Conservation (phyloP, 1,140 invertebrate genomes). For the Ceratina calcarata region DNA sequence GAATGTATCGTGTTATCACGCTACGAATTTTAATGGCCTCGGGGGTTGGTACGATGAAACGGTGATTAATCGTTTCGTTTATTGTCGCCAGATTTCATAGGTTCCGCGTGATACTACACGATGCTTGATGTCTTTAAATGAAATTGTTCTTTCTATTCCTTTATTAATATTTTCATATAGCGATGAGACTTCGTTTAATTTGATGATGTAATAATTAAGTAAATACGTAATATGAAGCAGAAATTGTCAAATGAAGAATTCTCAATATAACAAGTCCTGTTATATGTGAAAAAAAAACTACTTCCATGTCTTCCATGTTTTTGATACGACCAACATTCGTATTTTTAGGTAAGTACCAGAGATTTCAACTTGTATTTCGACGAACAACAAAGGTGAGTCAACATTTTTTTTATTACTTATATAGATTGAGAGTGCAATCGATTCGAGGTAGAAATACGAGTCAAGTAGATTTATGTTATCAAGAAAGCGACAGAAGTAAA, state of each 20-base stretch:
- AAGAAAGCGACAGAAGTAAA: background rate
- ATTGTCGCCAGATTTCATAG: background rate
- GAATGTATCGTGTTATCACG: background rate
- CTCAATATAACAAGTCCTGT: too few species aligned
- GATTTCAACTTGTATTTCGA: background rate
- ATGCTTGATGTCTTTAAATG: background rate
- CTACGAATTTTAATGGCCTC: conserved; percentile 24
- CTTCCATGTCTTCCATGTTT: too few species aligned
- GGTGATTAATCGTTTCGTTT: conserved; percentile 11
- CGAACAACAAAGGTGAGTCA: too few species aligned
- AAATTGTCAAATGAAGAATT: background rate
- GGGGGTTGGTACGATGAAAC: background rate
- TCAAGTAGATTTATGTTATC: background rate
- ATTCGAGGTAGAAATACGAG: background rate
- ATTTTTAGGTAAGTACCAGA: too few species aligned
- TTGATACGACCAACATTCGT: too few species aligned
- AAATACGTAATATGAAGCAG: background rate
- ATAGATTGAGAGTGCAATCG: too few species aligned
- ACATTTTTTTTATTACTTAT: background rate
- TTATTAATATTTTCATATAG: too few species aligned
- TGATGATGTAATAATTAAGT: too few species aligned
- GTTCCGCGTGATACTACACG: background rate
- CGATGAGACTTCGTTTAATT: too few species aligned
- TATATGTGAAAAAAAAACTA: too few species aligned
- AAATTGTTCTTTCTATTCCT: background rate